Evolutionary conservation across 2,797 vertebrate genomes (phyloP), one percentile per base, ranked within the genome.

Genomic region (Otus scops): DNA sequence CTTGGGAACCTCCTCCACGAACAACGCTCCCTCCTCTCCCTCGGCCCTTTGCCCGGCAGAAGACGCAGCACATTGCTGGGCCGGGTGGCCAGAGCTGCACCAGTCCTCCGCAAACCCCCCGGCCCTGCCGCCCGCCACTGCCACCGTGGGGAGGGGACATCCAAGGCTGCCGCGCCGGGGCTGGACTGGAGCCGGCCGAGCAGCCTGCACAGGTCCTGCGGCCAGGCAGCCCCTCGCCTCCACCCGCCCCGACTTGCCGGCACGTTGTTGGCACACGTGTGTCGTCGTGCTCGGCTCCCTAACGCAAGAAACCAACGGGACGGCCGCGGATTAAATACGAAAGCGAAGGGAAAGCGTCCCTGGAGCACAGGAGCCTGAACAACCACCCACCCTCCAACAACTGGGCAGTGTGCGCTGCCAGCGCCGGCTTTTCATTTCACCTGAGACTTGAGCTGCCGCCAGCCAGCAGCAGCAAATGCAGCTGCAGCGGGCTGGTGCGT

Each of bases 401-500:
- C 26, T 1, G 3, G 54, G 61, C 51, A 86, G 71, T 24, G 7
- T 1, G 1, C 3, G 53, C 36, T 47, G 53, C 47, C 63, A 39
- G 34, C 2, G 2, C 70, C 7, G 26, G 56, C 39, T 19, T 38
- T 39, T 20, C 20, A 0, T 43, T 36, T 70, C 82, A 69, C 91
- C 95, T 80, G 94, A 92, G 96, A 70, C 50, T 0, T 30, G 54
- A 26, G 5, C 43, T 4, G 3, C n/a, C 2, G 14, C 13, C 87
- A 57, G 63, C 12, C 77, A 43, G 48, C 2, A 0, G 64, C 70
- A 54, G 74, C 60, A 38, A 27, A 41, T 0, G 0, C 0, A 12
- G 7, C 41, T 10, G 5, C 0, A 10, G 63, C 6, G 34, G 27
- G 39, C 50, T 32, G 76, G 39, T 30, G 56, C 1, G 0, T 20